Conservation (phyloP, 2,113 vertebrate genomes). For the Xenopus laevis region DNA sequence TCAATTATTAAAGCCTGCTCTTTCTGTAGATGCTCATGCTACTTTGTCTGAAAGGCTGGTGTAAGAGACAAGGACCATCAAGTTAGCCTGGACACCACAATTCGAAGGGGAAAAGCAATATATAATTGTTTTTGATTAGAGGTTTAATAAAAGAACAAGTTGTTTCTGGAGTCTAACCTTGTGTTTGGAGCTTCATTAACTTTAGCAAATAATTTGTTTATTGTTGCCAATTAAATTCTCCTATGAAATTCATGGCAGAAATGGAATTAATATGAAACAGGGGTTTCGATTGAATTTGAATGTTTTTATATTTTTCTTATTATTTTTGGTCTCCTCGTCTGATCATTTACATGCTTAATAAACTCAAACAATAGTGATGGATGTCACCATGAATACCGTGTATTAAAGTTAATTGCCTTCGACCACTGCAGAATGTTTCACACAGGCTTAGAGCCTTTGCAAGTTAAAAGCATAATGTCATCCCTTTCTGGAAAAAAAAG, state of each 20-base stretch:
- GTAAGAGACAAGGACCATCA: too few relatives aligned
- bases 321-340: background rate
- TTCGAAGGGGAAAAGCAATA: too few relatives aligned
- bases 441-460: background rate
- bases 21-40: too few relatives aligned
- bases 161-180: background rate
- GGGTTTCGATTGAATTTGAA: conserved; percentile 11
- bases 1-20: too few relatives aligned
- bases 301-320: background rate
- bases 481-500: too few relatives aligned
- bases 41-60: too few relatives aligned
- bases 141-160: too few relatives aligned
- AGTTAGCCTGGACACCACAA: too few relatives aligned
- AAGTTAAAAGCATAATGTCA: background rate
- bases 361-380: background rate
- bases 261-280: background rate
- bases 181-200: conserved; percentile 24
- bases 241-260: conserved; percentile 1
- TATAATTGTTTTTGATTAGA: too few relatives aligned
- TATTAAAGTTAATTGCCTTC: conserved; percentile 14
- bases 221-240: conserved; percentile 21
- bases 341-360: conserved; percentile 25
- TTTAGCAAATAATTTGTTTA: conserved; percentile 8
- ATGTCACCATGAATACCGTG: conserved; percentile 6
- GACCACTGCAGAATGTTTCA: conserved; percentile 6